Evolutionary conservation across 2,888 invertebrate genomes (phyloP).

Genomic region (Synanthedon andrenaeformis): DNA sequence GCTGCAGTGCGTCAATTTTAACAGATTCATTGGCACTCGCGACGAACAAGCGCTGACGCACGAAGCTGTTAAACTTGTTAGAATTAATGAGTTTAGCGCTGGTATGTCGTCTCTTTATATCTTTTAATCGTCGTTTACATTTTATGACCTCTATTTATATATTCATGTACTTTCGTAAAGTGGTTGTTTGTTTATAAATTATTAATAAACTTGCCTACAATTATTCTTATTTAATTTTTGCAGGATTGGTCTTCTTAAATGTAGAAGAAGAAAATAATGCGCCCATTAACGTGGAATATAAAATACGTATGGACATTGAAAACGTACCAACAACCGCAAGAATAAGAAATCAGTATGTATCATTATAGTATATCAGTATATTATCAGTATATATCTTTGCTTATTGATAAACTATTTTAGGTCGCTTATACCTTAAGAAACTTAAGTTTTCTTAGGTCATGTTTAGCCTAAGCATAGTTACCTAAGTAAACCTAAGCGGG

Average conservation of each 20-base stretch:
- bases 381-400: too few relatives aligned
- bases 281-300: conserved; percentile 68
- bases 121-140: too few relatives aligned
- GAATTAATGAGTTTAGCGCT: conserved; percentile 77
- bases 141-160: too few relatives aligned
- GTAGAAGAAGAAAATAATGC: conserved; percentile 17
- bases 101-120: too few relatives aligned
- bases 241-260: conserved; percentile 56
- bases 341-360: conserved; percentile 63
- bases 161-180: too few relatives aligned
- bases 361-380: too few relatives aligned
- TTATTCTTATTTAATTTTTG: neutral
- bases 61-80: conserved; percentile 68
- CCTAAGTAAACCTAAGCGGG: too few relatives aligned
- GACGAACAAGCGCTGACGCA: conserved; percentile 67
- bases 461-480: too few relatives aligned
- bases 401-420: neutral
- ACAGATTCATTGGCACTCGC: conserved; percentile 67
- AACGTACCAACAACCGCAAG: conserved; percentile 74
- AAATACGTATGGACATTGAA: conserved; percentile 79
- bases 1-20: conserved; percentile 72
- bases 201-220: too few relatives aligned
- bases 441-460: neutral
- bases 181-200: too few relatives aligned
- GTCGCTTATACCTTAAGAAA: too few relatives aligned